phyloP scores from a whole-genome alignment of 2,113 vertebrate species.

The Serilophus lunatus region DNA sequence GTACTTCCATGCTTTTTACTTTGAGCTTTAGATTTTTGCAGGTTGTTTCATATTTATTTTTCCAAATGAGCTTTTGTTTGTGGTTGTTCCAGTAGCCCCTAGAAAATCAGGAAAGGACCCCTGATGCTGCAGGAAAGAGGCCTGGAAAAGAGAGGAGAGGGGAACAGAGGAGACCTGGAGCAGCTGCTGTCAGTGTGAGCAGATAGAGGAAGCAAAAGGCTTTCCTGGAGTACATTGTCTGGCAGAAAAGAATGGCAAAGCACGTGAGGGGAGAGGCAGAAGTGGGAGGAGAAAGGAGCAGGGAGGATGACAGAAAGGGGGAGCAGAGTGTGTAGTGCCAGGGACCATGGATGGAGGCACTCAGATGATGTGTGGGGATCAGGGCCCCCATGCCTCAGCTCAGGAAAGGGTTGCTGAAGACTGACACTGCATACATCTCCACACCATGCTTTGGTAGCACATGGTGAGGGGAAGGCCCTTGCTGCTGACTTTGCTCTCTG shows the following conservation, averaged over 20 bases:
- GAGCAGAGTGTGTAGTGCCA: background rate
- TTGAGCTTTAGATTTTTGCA: background rate
- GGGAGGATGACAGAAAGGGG: background rate
- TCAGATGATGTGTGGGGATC: background rate
- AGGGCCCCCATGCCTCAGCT: background rate
- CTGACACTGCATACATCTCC: background rate
- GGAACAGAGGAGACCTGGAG: background rate
- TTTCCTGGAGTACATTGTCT: background rate
- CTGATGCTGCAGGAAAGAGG: background rate
- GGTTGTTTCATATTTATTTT: background rate
- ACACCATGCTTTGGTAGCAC: fast-evolving
- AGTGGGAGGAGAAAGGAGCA: background rate
- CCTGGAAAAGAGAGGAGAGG: background rate
- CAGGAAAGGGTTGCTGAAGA: background rate
- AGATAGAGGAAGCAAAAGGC: background rate
- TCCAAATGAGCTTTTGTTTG: background rate
- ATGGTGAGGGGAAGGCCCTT: fast-evolving
- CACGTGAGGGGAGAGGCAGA: background rate
- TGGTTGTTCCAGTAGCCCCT: background rate
- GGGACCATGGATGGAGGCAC: background rate
- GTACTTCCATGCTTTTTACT: background rate
- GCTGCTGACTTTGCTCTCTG: background rate
- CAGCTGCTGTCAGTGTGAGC: background rate
- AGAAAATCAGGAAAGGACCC: background rate
- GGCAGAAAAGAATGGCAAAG: background rate